Evolutionary conservation across 1,140 invertebrate species (phyloP).

Genomic region (Ips nitidus): DNA sequence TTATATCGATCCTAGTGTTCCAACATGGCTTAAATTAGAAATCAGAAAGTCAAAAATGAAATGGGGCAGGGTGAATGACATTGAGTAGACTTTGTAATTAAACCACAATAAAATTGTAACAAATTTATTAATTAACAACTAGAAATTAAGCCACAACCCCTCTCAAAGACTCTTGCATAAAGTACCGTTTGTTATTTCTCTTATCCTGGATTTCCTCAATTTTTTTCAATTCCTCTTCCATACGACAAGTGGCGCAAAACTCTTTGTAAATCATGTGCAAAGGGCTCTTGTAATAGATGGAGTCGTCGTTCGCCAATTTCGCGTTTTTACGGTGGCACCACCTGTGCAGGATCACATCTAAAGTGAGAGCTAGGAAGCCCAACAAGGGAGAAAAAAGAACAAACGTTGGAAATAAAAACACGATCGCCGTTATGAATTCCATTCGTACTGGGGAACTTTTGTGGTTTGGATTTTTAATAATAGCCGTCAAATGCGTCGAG

Average conservation of each 20-base stretch:
- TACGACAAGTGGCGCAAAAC: constrained; percentile 24
- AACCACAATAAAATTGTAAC: too few relatives aligned
- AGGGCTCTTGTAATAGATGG: constrained; percentile 28
- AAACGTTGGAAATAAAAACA: constrained; percentile 29
- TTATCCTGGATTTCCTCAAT: constrained; percentile 27
- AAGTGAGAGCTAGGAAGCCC: constrained; percentile 13
- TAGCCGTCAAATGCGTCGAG: constrained; percentile 20
- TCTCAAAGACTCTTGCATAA: constrained; percentile 23
- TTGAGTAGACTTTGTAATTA: constrained; percentile 44
- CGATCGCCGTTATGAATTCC: constrained; percentile 28
- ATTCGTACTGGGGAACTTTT: constrained; percentile 14
- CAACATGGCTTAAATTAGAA: constrained; percentile 76
- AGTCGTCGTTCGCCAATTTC: constrained; percentile 5
- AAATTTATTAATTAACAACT: too few relatives aligned
- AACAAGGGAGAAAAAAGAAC: constrained; percentile 27
- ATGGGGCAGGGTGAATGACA: constrained; percentile 71
- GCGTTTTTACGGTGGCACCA: constrained; percentile 32
- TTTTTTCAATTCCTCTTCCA: constrained; percentile 25
- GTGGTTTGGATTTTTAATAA: constrained; percentile 5
- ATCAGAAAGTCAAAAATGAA: constrained; percentile 66
- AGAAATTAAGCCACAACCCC: constrained; percentile 19
- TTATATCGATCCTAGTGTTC: constrained; percentile 58
- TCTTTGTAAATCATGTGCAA: constrained; percentile 27
- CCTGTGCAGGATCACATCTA: constrained; percentile 18
- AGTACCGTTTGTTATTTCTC: constrained; percentile 21